Conservation (phyloP, 2,113 vertebrate genomes). For the Ophthalmolycus amberensis region DNA sequence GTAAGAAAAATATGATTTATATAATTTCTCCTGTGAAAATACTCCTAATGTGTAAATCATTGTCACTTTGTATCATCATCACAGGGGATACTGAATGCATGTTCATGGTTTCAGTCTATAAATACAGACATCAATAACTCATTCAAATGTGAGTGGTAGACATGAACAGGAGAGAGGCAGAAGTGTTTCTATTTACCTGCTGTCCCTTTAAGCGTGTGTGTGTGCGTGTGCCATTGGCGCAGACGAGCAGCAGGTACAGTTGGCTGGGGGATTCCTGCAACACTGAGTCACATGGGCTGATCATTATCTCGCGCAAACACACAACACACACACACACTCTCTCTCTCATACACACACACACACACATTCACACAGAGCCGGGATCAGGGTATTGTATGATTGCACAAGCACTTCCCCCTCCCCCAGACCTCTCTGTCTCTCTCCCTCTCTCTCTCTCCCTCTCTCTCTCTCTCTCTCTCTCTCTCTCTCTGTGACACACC, state of each 20-base stretch:
- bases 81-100: background rate
- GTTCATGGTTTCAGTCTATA: slow-evolving; percentile 10
- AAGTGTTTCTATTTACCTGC: slow-evolving; percentile 31
- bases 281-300: slow-evolving; percentile 79
- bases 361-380: slow-evolving; percentile 37
- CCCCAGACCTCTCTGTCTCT: slow-evolving; percentile 35
- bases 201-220: background rate
- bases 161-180: background rate
- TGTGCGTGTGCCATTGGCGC: slow-evolving; percentile 47
- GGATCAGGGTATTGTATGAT: slow-evolving; percentile 64
- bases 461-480: slow-evolving; percentile 13
- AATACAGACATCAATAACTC: slow-evolving; percentile 24
- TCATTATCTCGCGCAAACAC: slow-evolving; percentile 65
- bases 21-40: background rate
- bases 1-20: no score
- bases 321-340: slow-evolving; percentile 37
- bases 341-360: slow-evolving; percentile 1
- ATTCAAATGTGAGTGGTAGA: slow-evolving; percentile 15
- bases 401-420: slow-evolving; percentile 71
- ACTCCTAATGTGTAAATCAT: background rate
- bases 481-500: slow-evolving; percentile 16
- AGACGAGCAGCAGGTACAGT: slow-evolving; percentile 75
- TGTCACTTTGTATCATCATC: background rate
- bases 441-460: slow-evolving; percentile 8
- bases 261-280: slow-evolving; percentile 76